A percentile compares a stretch with the other conserved stretches of the same genome.
Conservation (phyloP, 2,888 invertebrate species). For the Drosophila stalkeri region DNA sequence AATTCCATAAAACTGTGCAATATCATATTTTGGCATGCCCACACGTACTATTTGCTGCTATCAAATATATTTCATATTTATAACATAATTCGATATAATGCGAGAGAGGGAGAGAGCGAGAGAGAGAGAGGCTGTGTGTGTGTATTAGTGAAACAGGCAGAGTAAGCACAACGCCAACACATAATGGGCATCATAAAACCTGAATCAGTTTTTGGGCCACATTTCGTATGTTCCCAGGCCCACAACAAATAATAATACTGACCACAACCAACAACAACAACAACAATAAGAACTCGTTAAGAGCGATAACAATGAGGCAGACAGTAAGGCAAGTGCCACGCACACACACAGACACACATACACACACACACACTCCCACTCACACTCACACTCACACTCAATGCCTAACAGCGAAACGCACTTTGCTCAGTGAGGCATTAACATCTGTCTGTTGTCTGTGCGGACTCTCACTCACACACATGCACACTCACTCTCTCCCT, state of each 20-base stretch:
- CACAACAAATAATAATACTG: conserved; percentile 63
- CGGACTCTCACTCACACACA: neutral
- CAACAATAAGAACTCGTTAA: conserved; percentile 34
- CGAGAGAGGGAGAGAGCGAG: conserved; percentile 49
- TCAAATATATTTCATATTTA: conserved; percentile 74
- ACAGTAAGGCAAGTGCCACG: conserved; percentile 40
- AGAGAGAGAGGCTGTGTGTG: conserved; percentile 41
- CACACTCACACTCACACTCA: neutral
- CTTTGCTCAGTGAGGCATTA: conserved; percentile 77
- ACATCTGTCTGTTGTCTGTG: conserved; percentile 75
- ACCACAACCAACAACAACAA: conserved; percentile 53
- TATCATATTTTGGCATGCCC: conserved; percentile 44
- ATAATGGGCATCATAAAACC: conserved; percentile 66
- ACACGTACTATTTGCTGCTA: conserved; percentile 57
- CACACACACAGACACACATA: neutral
- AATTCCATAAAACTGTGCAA: conserved; percentile 56
- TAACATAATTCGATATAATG: conserved; percentile 79
- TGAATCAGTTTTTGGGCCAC: conserved; percentile 74
- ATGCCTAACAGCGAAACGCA: conserved; percentile 73
- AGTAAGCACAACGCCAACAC: conserved; percentile 8
- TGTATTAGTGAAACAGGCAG: conserved; percentile 12
- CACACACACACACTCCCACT: neutral
- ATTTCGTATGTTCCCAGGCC: conserved; percentile 45
- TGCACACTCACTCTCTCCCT: neutral
- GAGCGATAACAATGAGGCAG: conserved; percentile 38